Evolutionary conservation across 2,797 vertebrate genomes (phyloP).

Genomic region (Amblyopsis hoosieri): DNA sequence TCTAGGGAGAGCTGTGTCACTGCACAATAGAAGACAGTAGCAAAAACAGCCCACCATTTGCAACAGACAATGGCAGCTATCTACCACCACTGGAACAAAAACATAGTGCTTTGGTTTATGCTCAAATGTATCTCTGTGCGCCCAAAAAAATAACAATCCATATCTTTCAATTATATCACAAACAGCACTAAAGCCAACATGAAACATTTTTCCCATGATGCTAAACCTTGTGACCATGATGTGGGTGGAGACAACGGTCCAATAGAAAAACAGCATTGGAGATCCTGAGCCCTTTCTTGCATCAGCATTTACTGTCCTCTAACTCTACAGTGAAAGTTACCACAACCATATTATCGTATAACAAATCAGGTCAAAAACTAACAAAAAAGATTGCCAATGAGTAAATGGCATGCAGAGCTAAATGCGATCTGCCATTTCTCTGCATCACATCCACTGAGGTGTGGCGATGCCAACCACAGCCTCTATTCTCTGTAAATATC

Average conservation of each 20-base stretch:
- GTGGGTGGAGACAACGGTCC: slow-evolving; percentile 69
- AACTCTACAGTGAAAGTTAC: slow-evolving; percentile 65
- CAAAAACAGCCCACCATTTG: slow-evolving; percentile 50
- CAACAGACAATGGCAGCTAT: slow-evolving; percentile 57
- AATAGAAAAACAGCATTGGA: slow-evolving; percentile 57
- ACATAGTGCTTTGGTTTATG: slow-evolving; percentile 45
- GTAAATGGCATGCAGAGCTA: slow-evolving; percentile 52
- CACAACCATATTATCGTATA: slow-evolving; percentile 65
- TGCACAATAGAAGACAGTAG: slow-evolving; percentile 44
- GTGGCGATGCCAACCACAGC: slow-evolving; percentile 54
- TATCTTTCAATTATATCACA: slow-evolving; percentile 53
- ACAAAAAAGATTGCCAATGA: slow-evolving; percentile 59
- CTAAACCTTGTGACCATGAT: slow-evolving; percentile 62
- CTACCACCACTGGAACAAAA: slow-evolving; percentile 38
- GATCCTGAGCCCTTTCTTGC: slow-evolving; percentile 55
- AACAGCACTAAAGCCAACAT: slow-evolving; percentile 54
- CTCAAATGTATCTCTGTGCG: slow-evolving; percentile 39
- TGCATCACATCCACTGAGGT: slow-evolving; percentile 41
- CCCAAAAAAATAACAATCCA: slow-evolving; percentile 50
- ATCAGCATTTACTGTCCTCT: slow-evolving; percentile 62
- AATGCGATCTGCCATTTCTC: slow-evolving; percentile 56
- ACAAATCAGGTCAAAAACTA: slow-evolving; percentile 18
- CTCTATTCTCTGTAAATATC: slow-evolving; percentile 56
- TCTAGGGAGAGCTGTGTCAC: slow-evolving; percentile 44
- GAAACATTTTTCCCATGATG: slow-evolving; percentile 61